Evolutionary conservation across 2,888 invertebrate genomes (phyloP), one percentile per base, ranked within the genome.

Genomic region (Caenorhabditis uteleia): DNA sequence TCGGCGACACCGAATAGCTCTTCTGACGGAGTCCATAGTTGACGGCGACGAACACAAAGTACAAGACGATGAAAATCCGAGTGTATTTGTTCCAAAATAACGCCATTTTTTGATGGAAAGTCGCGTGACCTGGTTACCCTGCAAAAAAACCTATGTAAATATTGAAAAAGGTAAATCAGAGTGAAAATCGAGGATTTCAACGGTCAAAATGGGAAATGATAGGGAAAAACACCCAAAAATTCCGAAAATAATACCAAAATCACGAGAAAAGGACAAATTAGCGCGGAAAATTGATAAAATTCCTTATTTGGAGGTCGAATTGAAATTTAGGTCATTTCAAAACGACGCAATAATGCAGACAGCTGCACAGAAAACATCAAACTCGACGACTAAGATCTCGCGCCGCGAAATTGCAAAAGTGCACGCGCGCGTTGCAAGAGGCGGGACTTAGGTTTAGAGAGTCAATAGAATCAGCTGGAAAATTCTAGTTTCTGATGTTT

Each of bases 1-100:
- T 78, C 18, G 77, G 77, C 8, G 74, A 71, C 40, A 80, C 69
- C 23, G 57, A 73, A 51, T 80, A 80, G 16, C 64, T 51, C 43
- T 80, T 80, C 57, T 60, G 68, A 44, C 68, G 62, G 10, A 80
- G 68, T 10, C 61, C 56, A 29, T 56, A 78, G 33, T 75, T 59
- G 14, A 67, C 56, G 7, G 38, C 64, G 12, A 44, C 34, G 60
- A 66, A 70, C 23, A 74, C n/a, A 12, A 61, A 42, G 50, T 60
- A 73, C 50, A 59, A 27, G 40, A 75, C 5, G 18, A 77, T 51
- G 7, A 70, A n/a, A 48, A 70, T 56, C 18, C 81, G 60, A 39
- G 76, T 49, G 26, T 74, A 42, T 26, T 67, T 74, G 8, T 77
- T 71, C 49, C 77, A 71, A 36, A 81, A 33, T 58, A 81, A 73